A percentile compares a stretch with the other conserved stretches of the same genome.
phyloP scores from a whole-genome alignment of 2,888 invertebrate species.

The Chrysodeixis includens region DNA sequence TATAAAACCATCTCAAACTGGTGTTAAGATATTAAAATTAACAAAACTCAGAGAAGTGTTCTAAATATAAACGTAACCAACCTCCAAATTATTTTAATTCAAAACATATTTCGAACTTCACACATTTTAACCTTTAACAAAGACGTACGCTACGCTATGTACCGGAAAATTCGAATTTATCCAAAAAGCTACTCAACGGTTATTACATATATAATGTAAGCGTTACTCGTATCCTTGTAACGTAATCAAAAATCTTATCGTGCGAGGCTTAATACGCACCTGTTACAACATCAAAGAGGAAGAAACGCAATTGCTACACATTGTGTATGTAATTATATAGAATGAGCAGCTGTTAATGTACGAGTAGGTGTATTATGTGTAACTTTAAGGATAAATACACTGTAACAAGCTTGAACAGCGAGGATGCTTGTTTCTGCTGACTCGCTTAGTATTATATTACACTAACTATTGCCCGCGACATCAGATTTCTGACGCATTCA shows the following conservation, averaged over 20 bases:
- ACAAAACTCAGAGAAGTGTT: not conserved
- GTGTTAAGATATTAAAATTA: too few relatives aligned
- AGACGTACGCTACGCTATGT: conserved; percentile 7
- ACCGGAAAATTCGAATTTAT: conserved; percentile 20
- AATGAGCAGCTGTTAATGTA: not conserved
- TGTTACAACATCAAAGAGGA: conserved; percentile 42
- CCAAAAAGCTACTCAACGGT: conserved; percentile 26
- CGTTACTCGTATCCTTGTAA: conserved; percentile 16
- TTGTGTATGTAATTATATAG: not conserved
- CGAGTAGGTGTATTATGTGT: not conserved
- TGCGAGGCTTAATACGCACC: conserved; percentile 18
- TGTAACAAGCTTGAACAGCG: too few relatives aligned
- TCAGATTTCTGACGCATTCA: too few relatives aligned
- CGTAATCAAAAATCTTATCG: conserved; percentile 43
- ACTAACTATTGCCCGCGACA: too few relatives aligned
- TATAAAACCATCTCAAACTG: too few relatives aligned
- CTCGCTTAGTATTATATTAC: too few relatives aligned
- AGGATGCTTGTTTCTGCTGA: too few relatives aligned
- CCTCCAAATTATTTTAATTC: not conserved
- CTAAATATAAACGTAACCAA: not conserved
- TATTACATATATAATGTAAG: conserved; percentile 24
- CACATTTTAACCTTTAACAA: conserved; percentile 14
- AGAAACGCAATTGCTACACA: conserved; percentile 19
- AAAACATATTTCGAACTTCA: not conserved
- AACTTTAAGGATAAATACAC: not conserved